Conservation (phyloP, 2,888 invertebrate species). For the Drosophila anceps region DNA sequence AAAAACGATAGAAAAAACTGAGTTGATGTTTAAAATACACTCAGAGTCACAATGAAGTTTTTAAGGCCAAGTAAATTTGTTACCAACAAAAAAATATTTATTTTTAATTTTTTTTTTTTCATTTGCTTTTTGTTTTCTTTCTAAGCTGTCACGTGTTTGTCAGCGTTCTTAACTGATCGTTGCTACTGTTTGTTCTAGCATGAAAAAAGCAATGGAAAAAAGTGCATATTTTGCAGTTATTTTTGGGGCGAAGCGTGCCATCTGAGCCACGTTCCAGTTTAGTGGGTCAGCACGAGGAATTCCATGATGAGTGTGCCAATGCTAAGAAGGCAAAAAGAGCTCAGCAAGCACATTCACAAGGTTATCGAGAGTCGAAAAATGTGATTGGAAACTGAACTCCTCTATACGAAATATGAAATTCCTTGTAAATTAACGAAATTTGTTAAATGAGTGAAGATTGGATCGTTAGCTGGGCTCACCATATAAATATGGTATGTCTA, state of each 20-base stretch:
- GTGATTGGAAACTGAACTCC: neutral
- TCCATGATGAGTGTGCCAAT: constrained; percentile 31
- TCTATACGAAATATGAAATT: neutral
- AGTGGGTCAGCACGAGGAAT: constrained; percentile 54
- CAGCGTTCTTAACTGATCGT: constrained; percentile 20
- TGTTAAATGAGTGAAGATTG: neutral
- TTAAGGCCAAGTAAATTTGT: constrained; percentile 14
- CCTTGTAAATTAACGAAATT: neutral
- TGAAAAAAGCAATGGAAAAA: constrained; percentile 12
- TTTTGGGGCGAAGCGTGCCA: constrained; percentile 51
- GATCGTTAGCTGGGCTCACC: neutral
- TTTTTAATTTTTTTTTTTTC: neutral
- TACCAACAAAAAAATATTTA: neutral
- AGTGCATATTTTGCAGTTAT: constrained; percentile 45
- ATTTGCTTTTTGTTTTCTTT: constrained; percentile 8
- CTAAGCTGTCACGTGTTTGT: constrained; percentile 42
- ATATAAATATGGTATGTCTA: constrained; percentile 6
- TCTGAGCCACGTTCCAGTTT: constrained; percentile 38
- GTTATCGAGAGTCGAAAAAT: neutral
- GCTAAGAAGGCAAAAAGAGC: neutral
- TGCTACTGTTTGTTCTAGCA: constrained; percentile 21
- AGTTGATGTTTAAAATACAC: neutral
- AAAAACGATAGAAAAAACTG: neutral
- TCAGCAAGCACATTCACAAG: neutral
- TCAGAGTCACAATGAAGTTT: constrained; percentile 18